A percentile compares a stretch with the other conserved stretches of the same genome.
Conservation (phyloP, 2,113 vertebrate species). For the Cyphomyrus plagiostoma region DNA sequence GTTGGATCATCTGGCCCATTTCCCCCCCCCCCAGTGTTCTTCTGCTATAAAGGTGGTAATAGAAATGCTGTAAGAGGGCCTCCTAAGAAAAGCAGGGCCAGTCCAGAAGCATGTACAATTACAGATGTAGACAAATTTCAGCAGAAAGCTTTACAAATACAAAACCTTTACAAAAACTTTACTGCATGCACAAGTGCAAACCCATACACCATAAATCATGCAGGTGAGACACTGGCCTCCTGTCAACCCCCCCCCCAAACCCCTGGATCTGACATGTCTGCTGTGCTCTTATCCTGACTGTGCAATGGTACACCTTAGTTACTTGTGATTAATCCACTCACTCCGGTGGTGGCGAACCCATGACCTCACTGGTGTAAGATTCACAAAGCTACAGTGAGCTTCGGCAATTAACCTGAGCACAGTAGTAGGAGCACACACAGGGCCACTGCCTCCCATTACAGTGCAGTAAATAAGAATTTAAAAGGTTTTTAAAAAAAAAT, state of each 20-base stretch:
- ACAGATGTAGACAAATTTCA: not conserved
- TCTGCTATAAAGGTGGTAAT: not conserved
- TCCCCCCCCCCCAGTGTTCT: not conserved
- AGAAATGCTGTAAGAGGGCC: not conserved
- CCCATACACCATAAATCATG: not conserved
- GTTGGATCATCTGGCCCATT: not conserved
- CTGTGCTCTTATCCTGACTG: not conserved
- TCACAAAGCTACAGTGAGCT: not conserved
- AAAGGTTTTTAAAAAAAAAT: not conserved
- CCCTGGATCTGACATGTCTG: not conserved
- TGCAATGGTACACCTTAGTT: not conserved
- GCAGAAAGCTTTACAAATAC: not conserved
- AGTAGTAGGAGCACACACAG: not conserved
- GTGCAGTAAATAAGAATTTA: not conserved
- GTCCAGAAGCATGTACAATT: not conserved
- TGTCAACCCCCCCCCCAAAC: not conserved
- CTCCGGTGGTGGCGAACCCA: not conserved
- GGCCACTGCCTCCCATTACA: not conserved
- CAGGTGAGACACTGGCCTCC: not conserved
- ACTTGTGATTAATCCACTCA: not conserved
- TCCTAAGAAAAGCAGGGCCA: not conserved
- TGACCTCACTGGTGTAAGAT: not conserved
- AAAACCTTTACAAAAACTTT: not conserved
- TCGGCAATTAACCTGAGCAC: not conserved
- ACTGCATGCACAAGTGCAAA: not conserved